Base-by-base conservation (phyloP, 2,113 vertebrate genomes). In the Channa maculata region DNA sequence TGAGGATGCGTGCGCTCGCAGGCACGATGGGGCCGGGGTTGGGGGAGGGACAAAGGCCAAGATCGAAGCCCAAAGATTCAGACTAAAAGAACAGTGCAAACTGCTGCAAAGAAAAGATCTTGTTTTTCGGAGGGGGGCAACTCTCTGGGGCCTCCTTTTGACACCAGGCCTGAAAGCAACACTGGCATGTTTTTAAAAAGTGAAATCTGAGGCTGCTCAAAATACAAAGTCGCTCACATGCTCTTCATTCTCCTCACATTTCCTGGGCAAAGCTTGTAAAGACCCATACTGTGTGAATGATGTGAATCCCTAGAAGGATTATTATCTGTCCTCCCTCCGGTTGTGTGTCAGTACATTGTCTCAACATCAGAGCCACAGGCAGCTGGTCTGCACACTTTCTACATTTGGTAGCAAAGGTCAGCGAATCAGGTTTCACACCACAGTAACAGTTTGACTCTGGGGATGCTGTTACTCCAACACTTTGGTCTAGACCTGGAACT, bases 291-390 rank as follows among this genome's bases (percentile, higher is more conserved):
- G 24, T 24, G 54, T 36, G 14, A 53, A 55, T 7, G 45, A 33
- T 33, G 13, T 66, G 67, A 57, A 3, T 82, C 82, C 81, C 24
- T 80, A 68, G 81, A 82, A 69, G 6, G 79, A 54, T 52, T 15
- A 0, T 63, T 65, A 75, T 58, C 11, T 75, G 46, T 71, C 14
- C 33, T 41, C 37, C 15, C 7, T 8, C 41, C 57, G 44, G 15
- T 60, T n/a, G 54, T 52, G 70, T 45, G 60, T 43, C 59, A 45
- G 74, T 5, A 77, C 64, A 52, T 57, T 71, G 55, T 70, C 64
- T 77, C 33, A 63, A 64, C 11, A 46, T 77, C 14, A 70, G 54
- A 36, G 45, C 48, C 53, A 4, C 61, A 53, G 44, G 72, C 79
- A 61, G 65, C 82, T 76, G 61, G 51, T 7, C 72, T 11, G 14